Conservation (phyloP, 2,888 invertebrate genomes). For the Thereva nobilitata region DNA sequence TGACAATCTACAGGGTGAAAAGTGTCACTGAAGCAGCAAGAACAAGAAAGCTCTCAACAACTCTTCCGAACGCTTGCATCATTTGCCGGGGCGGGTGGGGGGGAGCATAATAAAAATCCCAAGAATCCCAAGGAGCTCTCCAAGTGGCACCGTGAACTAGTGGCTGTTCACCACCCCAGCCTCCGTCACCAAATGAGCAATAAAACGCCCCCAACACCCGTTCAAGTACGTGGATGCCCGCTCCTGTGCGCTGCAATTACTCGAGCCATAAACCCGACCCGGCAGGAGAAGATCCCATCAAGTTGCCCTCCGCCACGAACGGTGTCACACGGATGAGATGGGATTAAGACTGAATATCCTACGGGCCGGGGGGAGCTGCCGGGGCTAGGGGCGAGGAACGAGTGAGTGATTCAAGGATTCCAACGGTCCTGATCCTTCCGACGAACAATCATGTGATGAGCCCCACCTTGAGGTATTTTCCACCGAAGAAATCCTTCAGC, state of each 20-base stretch:
- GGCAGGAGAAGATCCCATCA: slow-evolving; percentile 24
- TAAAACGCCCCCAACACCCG: slow-evolving; percentile 26
- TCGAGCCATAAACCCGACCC: slow-evolving; percentile 17
- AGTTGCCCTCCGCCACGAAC: slow-evolving; percentile 12
- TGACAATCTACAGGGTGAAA: no score
- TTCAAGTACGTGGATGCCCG: slow-evolving; percentile 9
- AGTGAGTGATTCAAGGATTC: no score
- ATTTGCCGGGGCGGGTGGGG: no score
- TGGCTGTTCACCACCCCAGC: not conserved
- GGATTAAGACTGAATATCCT: slow-evolving; percentile 8
- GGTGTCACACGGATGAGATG: slow-evolving; percentile 18
- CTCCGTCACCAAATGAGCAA: slow-evolving; percentile 23
- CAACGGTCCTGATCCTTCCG: no score
- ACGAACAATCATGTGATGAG: no score
- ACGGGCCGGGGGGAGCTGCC: no score
- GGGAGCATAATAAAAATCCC: not conserved
- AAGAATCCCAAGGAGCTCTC: slow-evolving; percentile 15
- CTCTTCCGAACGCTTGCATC: no score
- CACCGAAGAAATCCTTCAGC: no score
- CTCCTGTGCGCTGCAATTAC: slow-evolving; percentile 18
- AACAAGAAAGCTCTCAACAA: no score
- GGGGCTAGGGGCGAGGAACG: no score
- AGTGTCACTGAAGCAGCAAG: no score
- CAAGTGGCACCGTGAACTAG: slow-evolving; percentile 1
- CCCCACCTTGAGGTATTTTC: no score